These are phyloP conservation scores for Zaprionus capensis DNA, from an alignment of 1,140 invertebrate species.

Conservation along the genomic window DNA sequence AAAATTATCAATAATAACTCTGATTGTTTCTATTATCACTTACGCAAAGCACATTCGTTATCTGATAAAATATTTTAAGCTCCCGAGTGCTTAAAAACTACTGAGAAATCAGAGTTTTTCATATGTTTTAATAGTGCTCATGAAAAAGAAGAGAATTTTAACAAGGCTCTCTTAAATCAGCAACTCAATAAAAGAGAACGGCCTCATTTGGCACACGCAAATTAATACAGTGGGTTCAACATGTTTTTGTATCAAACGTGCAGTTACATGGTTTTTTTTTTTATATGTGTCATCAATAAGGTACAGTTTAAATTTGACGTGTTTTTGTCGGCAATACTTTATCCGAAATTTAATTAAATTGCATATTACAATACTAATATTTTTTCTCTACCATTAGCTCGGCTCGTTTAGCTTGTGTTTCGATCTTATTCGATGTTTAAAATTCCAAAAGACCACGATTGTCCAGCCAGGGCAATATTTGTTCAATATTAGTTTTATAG, in stretches of 20 bases:
- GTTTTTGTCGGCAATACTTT: neutral
- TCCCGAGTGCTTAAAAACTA: neutral
- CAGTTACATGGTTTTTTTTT: neutral
- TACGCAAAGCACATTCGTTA: too few species aligned
- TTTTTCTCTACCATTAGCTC: too few species aligned
- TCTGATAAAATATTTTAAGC: neutral
- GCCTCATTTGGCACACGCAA: neutral
- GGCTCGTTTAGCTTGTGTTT: neutral
- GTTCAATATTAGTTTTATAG: constrained; percentile 57
- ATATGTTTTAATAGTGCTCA: neutral
- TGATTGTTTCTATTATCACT: too few species aligned
- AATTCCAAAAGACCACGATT: constrained; percentile 67
- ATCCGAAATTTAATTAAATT: neutral
- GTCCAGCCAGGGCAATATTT: constrained; percentile 73
- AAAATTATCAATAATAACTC: too few species aligned
- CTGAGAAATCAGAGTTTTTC: neutral
- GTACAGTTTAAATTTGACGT: neutral
- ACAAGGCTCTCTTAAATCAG: too few species aligned
- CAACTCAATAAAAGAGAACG: neutral
- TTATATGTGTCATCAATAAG: neutral
- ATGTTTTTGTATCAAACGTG: neutral
- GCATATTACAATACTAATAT: neutral
- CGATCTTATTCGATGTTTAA: neutral
- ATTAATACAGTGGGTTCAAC: neutral
- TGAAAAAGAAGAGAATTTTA: neutral